phyloP scores from a whole-genome alignment of 2,888 invertebrate species.

The Oligia latruncula region DNA sequence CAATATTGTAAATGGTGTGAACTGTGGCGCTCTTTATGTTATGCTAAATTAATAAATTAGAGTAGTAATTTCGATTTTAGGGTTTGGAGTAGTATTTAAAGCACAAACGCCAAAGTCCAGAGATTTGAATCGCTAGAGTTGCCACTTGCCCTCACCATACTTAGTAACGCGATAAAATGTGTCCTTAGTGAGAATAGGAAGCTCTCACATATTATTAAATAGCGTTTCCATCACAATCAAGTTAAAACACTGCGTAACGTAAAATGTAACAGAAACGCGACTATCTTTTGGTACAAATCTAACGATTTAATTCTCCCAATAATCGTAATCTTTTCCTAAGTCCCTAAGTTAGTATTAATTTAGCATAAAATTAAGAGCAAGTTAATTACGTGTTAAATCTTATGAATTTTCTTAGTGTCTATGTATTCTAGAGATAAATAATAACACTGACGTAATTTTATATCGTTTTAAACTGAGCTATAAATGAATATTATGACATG shows the following conservation, averaged over 20 bases:
- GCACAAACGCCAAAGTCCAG: neutral
- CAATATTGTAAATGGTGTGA: conserved; percentile 35
- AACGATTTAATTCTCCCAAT: neutral
- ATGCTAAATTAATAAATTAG: conserved; percentile 28
- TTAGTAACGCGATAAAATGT: neutral
- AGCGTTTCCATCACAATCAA: too few species aligned
- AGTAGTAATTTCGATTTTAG: conserved; percentile 4
- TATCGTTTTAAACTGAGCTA: conserved; percentile 19
- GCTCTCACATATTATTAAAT: neutral
- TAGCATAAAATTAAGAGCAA: conserved; percentile 35
- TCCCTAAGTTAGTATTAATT: conserved; percentile 17
- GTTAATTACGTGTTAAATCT: conserved; percentile 57
- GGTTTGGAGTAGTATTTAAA: conserved; percentile 3
- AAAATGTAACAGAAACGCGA: neutral
- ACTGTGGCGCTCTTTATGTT: conserved; percentile 30
- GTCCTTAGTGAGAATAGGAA: neutral
- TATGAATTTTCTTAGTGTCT: conserved; percentile 67
- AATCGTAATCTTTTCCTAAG: neutral
- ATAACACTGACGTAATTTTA: conserved; percentile 11
- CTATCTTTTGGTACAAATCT: neutral
- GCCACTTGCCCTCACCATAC: neutral
- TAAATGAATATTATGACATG: neutral
- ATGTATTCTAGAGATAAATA: conserved; percentile 41
- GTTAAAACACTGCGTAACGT: neutral
- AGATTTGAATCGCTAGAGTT: neutral